These are phyloP conservation scores for Geococcyx californianus DNA, from an alignment of 2,113 vertebrate genomes.

Conservation along the genomic window DNA sequence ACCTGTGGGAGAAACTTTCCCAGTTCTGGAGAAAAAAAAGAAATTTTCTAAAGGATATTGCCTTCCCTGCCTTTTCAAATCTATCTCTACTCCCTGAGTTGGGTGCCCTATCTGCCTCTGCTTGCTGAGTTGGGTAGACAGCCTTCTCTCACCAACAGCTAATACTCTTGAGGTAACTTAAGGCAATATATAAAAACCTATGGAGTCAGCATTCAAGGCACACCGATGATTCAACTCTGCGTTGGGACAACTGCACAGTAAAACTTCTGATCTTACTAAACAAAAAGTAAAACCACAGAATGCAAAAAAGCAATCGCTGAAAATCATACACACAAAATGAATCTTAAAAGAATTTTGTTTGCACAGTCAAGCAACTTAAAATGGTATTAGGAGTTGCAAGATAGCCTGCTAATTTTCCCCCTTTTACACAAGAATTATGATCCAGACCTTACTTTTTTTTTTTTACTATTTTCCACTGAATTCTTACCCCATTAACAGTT, in stretches of 20 bases:
- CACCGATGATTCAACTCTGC: neutral
- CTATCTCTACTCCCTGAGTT: neutral
- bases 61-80: neutral
- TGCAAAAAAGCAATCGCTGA: neutral
- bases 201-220: neutral
- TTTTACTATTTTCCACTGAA: neutral
- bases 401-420: neutral
- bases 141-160: neutral
- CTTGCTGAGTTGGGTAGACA: neutral
- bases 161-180: neutral
- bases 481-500: neutral
- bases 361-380: neutral
- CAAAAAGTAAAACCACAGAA: neutral
- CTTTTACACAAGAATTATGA: neutral
- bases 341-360: neutral
- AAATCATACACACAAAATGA: neutral
- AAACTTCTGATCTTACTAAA: neutral
- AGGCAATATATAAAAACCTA: neutral
- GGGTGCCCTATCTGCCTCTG: neutral
- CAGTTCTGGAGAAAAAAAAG: neutral
- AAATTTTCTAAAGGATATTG: neutral
- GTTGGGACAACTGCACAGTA: neutral
- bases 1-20: neutral
- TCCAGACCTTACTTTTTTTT: neutral
- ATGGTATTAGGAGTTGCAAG: neutral